Base-by-base conservation (phyloP, 2,888 invertebrate species). In the Ophioninae sp. region DNA sequence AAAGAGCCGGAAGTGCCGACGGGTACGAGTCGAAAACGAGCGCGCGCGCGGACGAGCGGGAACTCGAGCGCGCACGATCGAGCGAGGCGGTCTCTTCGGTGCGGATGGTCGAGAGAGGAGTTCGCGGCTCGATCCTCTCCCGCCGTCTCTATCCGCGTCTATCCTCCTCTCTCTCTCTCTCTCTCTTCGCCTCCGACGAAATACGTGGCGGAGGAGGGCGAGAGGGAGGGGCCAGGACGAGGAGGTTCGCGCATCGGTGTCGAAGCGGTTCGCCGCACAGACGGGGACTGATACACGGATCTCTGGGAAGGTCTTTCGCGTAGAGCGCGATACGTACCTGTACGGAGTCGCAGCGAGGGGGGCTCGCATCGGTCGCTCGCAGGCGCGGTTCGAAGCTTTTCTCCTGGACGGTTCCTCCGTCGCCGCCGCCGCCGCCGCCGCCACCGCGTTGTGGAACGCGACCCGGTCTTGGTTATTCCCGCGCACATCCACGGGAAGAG, bases 211-310 rank as follows among this genome's bases (percentile, higher is more conserved):
- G n/a, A n/a, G n/a, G n/a, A n/a, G n/a, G n/a, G n/a, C n/a, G n/a
- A n/a, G n/a, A n/a, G n/a, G n/a, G n/a, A n/a, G n/a, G n/a, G n/a
- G n/a, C n/a, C n/a, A n/a, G n/a, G n/a, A n/a, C n/a, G 79, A 81
- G 84, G 76, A 85, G 79, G 85, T 80, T 84, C 83, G 85, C 84
- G 85, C 86, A 85, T 85, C 85, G 84, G 84, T 79, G 85, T 85
- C 84, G 79, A 81, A 84, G 86, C 81, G 84, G 83, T 84, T 85
- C 79, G 79, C 82, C 80, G 65, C 84, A 84, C 83, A 72, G 72
- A 82, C 79, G 10, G 57, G 72, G 75, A 50, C 56, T 72, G 41
- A 81, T 44, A 74, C 50, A 7, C 41, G 59, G 20, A 64, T 59
- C 59, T 44, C 30, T 67, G 62, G 44, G 76, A 82, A 67, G 73